phyloP scores from a whole-genome alignment of 92 coral and sea anemone genomes.

The Phenganax stokvisi region DNA sequence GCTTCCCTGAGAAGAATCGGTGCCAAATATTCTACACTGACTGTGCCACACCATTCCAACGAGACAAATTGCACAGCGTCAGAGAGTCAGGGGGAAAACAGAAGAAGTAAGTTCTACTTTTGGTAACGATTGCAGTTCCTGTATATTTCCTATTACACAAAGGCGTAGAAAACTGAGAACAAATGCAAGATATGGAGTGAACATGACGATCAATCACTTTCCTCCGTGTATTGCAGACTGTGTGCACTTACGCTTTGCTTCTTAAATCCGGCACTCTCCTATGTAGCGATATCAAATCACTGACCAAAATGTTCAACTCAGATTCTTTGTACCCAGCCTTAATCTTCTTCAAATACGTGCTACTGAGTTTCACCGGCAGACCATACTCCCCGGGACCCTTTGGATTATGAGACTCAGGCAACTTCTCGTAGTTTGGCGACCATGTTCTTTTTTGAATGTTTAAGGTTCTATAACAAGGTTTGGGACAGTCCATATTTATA shows the following conservation, averaged over 20 bases:
- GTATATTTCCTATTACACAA: background rate
- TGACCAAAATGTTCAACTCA: slow-evolving; percentile 76
- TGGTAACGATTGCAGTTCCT: no score
- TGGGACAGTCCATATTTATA: background rate
- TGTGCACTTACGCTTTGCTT: slow-evolving; percentile 39
- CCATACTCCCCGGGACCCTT: slow-evolving; percentile 95
- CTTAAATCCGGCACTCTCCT: slow-evolving; percentile 71
- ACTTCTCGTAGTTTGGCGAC: slow-evolving; percentile 56
- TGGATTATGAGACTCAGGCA: slow-evolving; percentile 71
- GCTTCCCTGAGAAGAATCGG: no score
- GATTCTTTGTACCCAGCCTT: slow-evolving; percentile 71
- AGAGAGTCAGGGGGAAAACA: no score
- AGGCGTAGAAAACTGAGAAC: background rate
- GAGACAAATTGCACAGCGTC: no score
- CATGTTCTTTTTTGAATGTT: background rate
- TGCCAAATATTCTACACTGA: no score
- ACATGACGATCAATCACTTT: background rate
- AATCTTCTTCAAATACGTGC: slow-evolving; percentile 69
- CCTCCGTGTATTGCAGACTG: background rate
- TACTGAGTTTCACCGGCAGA: slow-evolving; percentile 18
- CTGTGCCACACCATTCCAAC: no score
- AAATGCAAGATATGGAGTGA: background rate
- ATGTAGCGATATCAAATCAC: slow-evolving; percentile 82
- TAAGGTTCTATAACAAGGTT: no score
- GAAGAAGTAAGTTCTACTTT: no score